Percentiles rank a stretch among this genome's conserved stretches.
Evolutionary conservation across 64 coral and sea anemone genomes (phyloP).

Genomic region (Trachythela sp.): DNA sequence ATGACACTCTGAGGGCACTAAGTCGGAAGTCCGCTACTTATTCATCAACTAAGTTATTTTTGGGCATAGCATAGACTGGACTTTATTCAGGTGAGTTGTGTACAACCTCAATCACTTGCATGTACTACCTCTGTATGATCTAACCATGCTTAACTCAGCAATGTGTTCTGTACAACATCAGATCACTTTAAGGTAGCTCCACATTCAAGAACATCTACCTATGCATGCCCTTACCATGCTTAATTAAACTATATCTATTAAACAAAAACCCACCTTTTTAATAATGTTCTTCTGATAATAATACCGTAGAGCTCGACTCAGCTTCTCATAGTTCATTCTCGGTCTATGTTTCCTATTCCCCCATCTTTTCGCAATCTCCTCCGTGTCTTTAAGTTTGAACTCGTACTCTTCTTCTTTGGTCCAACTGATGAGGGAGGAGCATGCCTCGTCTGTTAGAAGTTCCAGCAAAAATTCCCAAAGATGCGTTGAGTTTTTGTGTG

Average conservation of each 20-base stretch:
- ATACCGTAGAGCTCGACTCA: slow-evolving; percentile 20
- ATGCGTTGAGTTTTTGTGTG: slow-evolving; percentile 19
- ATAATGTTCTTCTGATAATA: slow-evolving; percentile 14
- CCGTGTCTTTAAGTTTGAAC: slow-evolving; percentile 24
- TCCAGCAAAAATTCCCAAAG: slow-evolving; percentile 34
- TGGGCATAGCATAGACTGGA: too few species aligned
- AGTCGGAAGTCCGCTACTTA: too few species aligned
- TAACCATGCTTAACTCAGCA: too few species aligned
- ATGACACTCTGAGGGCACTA: too few species aligned
- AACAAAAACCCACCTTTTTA: slow-evolving; percentile 2
- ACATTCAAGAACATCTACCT: too few species aligned
- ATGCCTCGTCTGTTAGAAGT: slow-evolving; percentile 22
- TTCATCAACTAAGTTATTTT: too few species aligned
- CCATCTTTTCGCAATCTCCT: slow-evolving; percentile 35
- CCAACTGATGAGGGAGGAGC: slow-evolving; percentile 28
- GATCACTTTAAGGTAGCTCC: too few species aligned
- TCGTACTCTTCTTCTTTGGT: slow-evolving; percentile 12
- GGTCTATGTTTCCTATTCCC: slow-evolving; percentile 27
- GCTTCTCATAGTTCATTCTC: slow-evolving; percentile 11
- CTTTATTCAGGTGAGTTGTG: too few species aligned
- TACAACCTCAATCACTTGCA: too few species aligned
- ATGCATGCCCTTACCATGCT: too few species aligned
- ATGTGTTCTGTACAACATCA: too few species aligned
- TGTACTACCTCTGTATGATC: too few species aligned
- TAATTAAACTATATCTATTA: neutral